Conservation (phyloP, 92 coral and sea anemone genomes). For the Porites cylindrica region DNA sequence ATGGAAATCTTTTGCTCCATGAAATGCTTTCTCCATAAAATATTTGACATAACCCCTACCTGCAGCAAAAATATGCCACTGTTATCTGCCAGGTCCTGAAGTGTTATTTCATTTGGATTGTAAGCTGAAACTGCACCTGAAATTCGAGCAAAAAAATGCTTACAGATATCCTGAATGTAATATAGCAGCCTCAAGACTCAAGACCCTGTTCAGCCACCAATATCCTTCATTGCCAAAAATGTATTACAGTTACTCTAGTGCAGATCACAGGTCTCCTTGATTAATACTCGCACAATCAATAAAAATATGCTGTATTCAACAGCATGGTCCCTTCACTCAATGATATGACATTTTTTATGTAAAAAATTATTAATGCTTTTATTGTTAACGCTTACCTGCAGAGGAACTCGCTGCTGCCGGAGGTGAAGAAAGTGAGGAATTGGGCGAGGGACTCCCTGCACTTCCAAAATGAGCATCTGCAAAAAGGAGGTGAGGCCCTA, state of each 20-base stretch:
- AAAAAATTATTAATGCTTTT: background rate
- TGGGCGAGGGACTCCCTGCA: constrained; percentile 32
- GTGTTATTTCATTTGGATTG: background rate
- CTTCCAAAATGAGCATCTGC: constrained; percentile 23
- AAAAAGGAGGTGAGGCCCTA: background rate
- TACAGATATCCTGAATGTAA: no score
- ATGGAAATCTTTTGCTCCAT: no score
- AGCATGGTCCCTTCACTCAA: background rate
- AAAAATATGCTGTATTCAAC: no score
- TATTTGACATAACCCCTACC: constrained; percentile 15
- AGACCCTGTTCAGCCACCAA: no score
- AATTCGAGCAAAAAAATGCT: no score
- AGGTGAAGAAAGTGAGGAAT: constrained; percentile 28
- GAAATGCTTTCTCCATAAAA: background rate
- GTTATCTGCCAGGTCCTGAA: constrained; percentile 50
- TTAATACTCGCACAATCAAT: no score
- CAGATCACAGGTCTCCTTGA: no score
- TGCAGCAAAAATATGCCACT: constrained; percentile 66
- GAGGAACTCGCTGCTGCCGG: constrained; percentile 1
- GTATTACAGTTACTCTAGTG: no score
- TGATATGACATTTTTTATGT: no score
- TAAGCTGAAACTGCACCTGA: constrained; percentile 31
- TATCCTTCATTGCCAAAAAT: no score
- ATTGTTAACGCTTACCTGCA: constrained; percentile 1
- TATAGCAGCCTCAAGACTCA: no score